phyloP scores from a whole-genome alignment of 2,797 vertebrate species.

The Ara ararauna region DNA sequence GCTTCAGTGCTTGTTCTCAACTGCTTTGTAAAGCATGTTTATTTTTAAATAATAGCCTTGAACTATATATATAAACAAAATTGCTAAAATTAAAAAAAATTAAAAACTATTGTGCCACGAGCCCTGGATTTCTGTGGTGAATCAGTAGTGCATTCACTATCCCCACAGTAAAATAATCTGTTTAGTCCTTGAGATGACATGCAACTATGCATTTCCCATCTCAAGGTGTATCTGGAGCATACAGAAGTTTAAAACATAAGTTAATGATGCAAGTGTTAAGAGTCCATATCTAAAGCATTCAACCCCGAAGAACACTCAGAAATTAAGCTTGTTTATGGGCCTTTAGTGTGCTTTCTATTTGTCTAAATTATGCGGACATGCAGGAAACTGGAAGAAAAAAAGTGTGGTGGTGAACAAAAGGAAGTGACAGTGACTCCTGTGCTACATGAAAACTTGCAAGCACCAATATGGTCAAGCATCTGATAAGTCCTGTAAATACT shows the following conservation, averaged over 20 bases:
- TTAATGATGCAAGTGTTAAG: not conserved
- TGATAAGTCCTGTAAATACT: not conserved
- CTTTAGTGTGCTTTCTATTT: not conserved
- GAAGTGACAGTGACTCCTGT: not conserved
- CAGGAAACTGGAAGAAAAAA: not conserved
- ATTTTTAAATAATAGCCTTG: not conserved
- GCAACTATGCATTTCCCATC: not conserved
- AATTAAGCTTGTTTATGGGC: not conserved
- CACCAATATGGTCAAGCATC: rapidly evolving
- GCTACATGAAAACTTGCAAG: not conserved
- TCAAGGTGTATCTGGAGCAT: not conserved
- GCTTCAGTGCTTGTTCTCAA: not conserved
- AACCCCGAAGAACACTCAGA: not conserved
- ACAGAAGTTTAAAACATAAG: not conserved
- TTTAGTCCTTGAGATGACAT: not conserved
- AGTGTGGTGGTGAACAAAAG: not conserved
- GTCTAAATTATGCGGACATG: rapidly evolving
- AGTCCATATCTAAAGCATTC: not conserved
- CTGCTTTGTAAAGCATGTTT: not conserved
- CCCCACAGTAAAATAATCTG: not conserved
- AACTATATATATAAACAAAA: not conserved
- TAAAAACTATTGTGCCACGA: not conserved
- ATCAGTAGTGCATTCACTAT: not conserved
- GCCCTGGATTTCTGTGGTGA: not conserved
- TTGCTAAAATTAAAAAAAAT: not conserved